Conservation (phyloP, 2,113 vertebrate species). For the Ptilonorhynchus violaceus region DNA sequence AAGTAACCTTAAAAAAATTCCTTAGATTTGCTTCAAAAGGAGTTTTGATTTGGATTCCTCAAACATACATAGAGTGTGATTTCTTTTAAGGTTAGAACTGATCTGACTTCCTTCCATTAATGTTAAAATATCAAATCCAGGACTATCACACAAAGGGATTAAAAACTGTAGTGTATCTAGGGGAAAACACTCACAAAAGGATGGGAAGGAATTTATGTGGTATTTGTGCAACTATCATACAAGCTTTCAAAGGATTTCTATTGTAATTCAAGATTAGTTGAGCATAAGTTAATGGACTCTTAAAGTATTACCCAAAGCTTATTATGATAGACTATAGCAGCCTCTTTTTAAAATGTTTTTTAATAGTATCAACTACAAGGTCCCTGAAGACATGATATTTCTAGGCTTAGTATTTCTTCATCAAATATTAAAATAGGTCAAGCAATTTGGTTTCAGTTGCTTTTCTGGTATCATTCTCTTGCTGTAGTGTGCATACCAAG, state of each 20-base stretch:
- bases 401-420: conserved; percentile 20
- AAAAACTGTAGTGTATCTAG: background rate
- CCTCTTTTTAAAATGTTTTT: conserved; percentile 27
- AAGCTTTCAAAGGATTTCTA: conserved; percentile 50
- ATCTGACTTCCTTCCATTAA: background rate
- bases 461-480: background rate
- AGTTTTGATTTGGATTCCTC: background rate
- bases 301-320: conserved; percentile 61
- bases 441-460: background rate
- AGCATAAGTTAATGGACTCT: conserved; percentile 61
- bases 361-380: conserved; percentile 33
- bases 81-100: background rate
- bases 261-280: conserved; percentile 66
- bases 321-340: conserved; percentile 37
- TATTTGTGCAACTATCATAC: conserved; percentile 46
- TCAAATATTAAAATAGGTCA: conserved; percentile 66
- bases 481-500: background rate
- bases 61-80: background rate
- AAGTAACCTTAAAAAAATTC: background rate
- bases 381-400: conserved; percentile 23
- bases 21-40: background rate
- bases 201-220: conserved; percentile 20
- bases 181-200: conserved; percentile 28
- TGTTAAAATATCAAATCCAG: background rate
- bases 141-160: background rate